Base-by-base conservation (phyloP, 1,140 invertebrate genomes). In the Drosophila auraria region DNA sequence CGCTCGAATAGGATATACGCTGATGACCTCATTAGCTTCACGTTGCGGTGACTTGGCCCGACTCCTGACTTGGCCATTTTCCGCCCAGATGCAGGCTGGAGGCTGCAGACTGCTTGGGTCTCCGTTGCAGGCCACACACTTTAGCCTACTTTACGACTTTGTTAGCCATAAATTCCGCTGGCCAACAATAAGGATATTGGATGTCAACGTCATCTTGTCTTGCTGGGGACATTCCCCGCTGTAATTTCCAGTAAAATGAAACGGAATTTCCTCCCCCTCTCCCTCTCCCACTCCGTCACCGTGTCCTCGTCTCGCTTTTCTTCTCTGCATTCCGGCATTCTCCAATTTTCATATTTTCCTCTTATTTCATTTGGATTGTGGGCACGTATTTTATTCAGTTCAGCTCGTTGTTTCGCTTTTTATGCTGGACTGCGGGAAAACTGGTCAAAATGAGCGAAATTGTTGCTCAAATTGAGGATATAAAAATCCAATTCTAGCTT, bases 121-220 rank as follows among this genome's bases (percentile, higher is more conserved):
- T 49, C 38, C 60, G 25, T 20, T 33, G 64, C 68, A 54, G 54
- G 47, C 68, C 47, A 60, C 58, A 80, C 70, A 86, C 63, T 86
- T 81, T 80, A 86, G 62, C 65, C 86, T 66, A 90, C 84, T 74
- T 79, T 75, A 81, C 81, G 74, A 90, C 82, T 82, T 84, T 87
- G 86, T 86, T 86, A 71, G 86, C 78, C 74, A 90, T 79, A 87
- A 87, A 90, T 90, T 90, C 69, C 47, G 65, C 72, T 70, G 76
- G 76, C 83, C 66, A 90, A 87, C 86, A 87, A 90, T 90, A 86
- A 90, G 78, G 86, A 87, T 87, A 87, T 87, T 90, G 80, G 75
- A 87, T 87, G 84, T 90, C 86, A 84, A 54, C 72, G 84, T 83
- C 72, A 65, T 62, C 71, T 79, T 87, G 83, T 80, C 83, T 77